These are phyloP conservation scores for Periparus ater DNA, from an alignment of 2,797 vertebrate species.

Conservation along the genomic window DNA sequence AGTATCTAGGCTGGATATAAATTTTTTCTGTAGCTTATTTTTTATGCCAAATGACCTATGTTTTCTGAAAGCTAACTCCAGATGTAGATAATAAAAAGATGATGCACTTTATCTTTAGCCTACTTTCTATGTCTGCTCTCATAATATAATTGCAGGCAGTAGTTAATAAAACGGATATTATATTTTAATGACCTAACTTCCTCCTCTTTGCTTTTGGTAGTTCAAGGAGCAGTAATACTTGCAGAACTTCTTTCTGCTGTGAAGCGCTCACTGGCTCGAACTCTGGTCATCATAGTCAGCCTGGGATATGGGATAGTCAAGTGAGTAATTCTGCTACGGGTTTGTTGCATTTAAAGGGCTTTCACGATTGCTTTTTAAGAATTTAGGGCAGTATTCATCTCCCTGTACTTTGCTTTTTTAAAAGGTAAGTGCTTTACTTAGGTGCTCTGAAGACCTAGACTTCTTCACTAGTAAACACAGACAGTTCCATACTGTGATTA, in stretches of 20 bases:
- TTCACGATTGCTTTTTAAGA: not conserved
- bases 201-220: conserved; percentile 69
- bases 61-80: not conserved
- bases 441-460: not conserved
- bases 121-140: not conserved
- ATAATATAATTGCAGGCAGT: not conserved
- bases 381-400: not conserved
- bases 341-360: not conserved
- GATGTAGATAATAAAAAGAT: not conserved
- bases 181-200: not conserved
- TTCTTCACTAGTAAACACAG: not conserved
- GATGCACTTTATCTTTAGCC: not conserved
- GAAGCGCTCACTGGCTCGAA: conserved; percentile 92
- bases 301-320: conserved; percentile 95
- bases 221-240: conserved; percentile 89
- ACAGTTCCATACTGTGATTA: not conserved
- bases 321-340: conserved; percentile 74
- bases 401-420: not conserved
- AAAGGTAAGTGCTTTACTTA: not conserved
- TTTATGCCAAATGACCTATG: not conserved
- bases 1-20: not conserved
- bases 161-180: not conserved
- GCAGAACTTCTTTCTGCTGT: conserved; percentile 93
- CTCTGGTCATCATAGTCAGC: conserved; percentile 94
- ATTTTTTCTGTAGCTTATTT: not conserved